Conservation (phyloP, 2,113 vertebrate genomes). For the Phalacrocorax brasilianus region DNA sequence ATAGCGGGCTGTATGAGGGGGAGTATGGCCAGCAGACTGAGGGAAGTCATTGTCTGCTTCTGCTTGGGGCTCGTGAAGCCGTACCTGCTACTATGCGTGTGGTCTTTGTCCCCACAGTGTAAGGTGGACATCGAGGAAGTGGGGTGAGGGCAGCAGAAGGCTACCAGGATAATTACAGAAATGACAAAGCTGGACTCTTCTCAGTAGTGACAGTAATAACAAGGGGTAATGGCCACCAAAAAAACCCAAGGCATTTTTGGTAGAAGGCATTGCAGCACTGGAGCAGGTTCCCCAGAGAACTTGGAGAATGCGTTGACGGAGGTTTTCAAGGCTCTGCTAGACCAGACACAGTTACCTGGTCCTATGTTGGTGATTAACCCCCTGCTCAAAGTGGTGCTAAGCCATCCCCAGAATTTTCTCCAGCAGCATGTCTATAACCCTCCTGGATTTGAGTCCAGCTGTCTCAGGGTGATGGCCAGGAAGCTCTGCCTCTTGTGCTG, state of each 20-base stretch:
- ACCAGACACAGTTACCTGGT: background rate
- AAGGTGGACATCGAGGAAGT: background rate
- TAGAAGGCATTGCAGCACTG: background rate
- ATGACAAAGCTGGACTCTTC: background rate
- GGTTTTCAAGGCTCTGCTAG: background rate
- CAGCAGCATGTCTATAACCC: background rate
- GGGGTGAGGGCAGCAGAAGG: background rate
- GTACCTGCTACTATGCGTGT: background rate
- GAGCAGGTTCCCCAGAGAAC: background rate
- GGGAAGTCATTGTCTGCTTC: background rate
- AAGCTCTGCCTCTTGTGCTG: background rate
- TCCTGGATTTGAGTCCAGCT: background rate
- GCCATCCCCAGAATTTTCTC: background rate
- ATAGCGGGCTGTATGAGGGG: background rate
- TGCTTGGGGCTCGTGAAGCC: background rate
- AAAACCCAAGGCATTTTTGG: background rate
- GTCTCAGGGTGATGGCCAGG: accelerated
- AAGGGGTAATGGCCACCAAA: background rate
- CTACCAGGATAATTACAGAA: background rate
- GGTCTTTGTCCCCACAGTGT: background rate
- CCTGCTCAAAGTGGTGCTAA: background rate
- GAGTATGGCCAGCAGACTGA: background rate
- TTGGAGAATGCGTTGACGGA: accelerated
- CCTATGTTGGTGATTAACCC: background rate
- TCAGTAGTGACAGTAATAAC: background rate